A percentile compares a stretch with the other conserved stretches of the same genome.
Conservation (phyloP, 2,113 vertebrate species). For the Albula glossodonta region DNA sequence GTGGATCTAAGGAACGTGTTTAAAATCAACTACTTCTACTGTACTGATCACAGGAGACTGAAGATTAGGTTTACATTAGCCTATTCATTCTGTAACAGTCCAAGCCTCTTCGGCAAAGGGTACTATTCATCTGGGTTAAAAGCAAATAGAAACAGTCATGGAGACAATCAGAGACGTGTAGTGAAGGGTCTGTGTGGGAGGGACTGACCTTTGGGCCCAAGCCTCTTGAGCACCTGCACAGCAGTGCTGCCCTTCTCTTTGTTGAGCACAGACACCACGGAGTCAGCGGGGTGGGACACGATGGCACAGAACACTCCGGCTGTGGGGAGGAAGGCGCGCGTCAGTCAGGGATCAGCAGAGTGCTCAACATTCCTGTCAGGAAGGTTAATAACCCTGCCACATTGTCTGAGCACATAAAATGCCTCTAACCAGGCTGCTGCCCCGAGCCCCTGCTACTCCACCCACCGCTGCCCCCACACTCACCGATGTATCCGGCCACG, state of each 20-base stretch:
- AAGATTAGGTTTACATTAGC: background rate
- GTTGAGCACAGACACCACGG: slow-evolving; percentile 95
- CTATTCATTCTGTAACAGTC: background rate
- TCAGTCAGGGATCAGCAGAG: background rate
- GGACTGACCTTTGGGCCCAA: slow-evolving; percentile 82
- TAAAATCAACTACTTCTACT: too few relatives aligned
- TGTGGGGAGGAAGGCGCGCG: slow-evolving; percentile 56
- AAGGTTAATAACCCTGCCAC: too few relatives aligned
- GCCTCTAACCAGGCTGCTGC: background rate
- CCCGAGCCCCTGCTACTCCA: background rate
- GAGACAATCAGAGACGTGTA: background rate
- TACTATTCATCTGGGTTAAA: background rate
- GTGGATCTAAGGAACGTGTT: slow-evolving; percentile 92
- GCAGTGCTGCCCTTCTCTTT: slow-evolving; percentile 94
- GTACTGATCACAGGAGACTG: background rate
- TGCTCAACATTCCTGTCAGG: background rate
- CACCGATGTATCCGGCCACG: slow-evolving; percentile 95
- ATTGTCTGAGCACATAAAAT: too few relatives aligned
- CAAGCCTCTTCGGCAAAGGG: background rate
- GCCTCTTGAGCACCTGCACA: slow-evolving; percentile 79
- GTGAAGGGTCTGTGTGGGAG: background rate
- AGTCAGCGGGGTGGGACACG: slow-evolving; percentile 95
- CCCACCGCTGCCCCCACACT: slow-evolving; percentile 43
- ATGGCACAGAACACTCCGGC: slow-evolving; percentile 97
- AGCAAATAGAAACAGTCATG: background rate